A percentile compares a stretch with the other conserved stretches of the same genome.
Evolutionary conservation across 2,113 vertebrate genomes (phyloP).

Genomic region (Leptodactylus fuscus): DNA sequence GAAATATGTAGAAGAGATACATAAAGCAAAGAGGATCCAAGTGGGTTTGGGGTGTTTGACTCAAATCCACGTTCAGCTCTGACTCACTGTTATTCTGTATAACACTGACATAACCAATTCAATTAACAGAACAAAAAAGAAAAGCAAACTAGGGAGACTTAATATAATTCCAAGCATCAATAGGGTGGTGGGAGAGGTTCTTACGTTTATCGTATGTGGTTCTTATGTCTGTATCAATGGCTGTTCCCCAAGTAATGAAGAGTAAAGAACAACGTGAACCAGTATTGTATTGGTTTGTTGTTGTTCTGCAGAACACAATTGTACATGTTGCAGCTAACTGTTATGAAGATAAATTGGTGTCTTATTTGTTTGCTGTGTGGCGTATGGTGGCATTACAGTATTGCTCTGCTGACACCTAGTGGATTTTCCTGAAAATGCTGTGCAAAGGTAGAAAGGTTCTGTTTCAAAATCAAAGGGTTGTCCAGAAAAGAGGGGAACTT

Average conservation of each 20-base stretch:
- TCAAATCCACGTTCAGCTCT: too few species aligned
- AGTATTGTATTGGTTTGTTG: neutral
- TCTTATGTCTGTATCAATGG: neutral
- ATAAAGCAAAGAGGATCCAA: too few species aligned
- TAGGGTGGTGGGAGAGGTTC: too few species aligned
- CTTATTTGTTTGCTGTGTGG: neutral
- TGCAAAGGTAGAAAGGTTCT: neutral
- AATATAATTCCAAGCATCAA: too few species aligned
- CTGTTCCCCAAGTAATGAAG: neutral
- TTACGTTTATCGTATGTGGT: neutral
- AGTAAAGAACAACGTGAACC: neutral
- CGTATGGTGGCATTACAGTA: neutral
- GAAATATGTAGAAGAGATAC: too few species aligned
- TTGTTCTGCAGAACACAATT: neutral
- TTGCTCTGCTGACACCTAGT: constrained; percentile 36
- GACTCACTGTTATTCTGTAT: too few species aligned
- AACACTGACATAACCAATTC: too few species aligned
- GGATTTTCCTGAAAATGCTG: neutral
- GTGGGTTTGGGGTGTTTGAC: too few species aligned
- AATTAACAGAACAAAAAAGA: too few species aligned
- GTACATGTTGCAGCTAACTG: neutral
- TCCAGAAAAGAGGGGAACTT: too few species aligned
- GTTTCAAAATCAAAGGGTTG: too few species aligned
- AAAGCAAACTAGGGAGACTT: too few species aligned
- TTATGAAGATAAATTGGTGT: neutral